These are phyloP conservation scores for Halcyon smyrnensis DNA, from an alignment of 2,797 vertebrate genomes.

Conservation along the genomic window DNA sequence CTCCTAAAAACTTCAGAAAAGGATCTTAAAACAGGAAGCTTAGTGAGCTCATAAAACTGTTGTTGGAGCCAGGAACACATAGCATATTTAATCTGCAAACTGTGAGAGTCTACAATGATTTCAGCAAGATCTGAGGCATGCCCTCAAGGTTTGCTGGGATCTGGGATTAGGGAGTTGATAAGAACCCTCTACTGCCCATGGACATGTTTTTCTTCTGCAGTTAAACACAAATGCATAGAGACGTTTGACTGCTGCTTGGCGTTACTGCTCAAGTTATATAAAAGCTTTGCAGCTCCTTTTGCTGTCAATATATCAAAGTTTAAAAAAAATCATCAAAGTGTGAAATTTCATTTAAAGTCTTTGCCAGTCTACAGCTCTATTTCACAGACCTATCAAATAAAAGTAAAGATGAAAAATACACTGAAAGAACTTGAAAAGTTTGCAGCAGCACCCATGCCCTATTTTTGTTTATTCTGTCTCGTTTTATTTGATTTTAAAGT, in stretches of 20 bases:
- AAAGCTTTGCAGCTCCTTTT: conserved; percentile 89
- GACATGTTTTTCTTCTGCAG: conserved; percentile 93
- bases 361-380: conserved; percentile 83
- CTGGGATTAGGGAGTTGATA: conserved; percentile 96
- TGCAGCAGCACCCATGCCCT: conserved; percentile 67
- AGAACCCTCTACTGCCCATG: conserved; percentile 88
- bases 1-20: conserved; percentile 90
- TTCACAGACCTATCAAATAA: conserved; percentile 86
- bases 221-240: conserved; percentile 94
- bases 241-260: conserved; percentile 93
- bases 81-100: conserved; percentile 98
- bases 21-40: conserved; percentile 90
- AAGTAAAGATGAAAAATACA: conserved; percentile 83
- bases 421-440: conserved; percentile 81
- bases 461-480: conserved; percentile 78
- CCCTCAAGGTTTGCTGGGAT: conserved; percentile 99
- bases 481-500: conserved; percentile 79
- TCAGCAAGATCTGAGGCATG: conserved; percentile 98
- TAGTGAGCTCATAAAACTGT: conserved; percentile 85
- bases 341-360: conserved; percentile 91
- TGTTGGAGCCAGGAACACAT: conserved; percentile 92
- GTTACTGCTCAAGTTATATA: conserved; percentile 88
- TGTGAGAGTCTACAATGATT: conserved; percentile 89
- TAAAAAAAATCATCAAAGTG: conserved; percentile 93
- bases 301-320: conserved; percentile 99